Conservation (phyloP, 2,797 vertebrate genomes). For the Gorsachius magnificus region DNA sequence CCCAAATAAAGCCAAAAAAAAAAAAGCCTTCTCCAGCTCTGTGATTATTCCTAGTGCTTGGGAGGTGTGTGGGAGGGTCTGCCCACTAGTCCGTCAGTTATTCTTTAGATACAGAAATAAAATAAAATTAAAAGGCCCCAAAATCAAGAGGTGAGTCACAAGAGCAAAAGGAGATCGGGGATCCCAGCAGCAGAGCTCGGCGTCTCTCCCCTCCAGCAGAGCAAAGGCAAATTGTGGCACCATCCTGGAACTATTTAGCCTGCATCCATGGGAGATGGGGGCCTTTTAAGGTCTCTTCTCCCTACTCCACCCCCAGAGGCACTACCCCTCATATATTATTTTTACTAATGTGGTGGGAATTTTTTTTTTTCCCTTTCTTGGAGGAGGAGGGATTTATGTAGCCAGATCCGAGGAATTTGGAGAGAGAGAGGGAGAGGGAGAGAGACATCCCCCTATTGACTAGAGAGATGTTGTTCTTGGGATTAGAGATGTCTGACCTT, state of each 20-base stretch:
- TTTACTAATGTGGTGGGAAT: background rate
- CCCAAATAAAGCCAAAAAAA: background rate
- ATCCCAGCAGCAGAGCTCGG: background rate
- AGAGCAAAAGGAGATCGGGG: rapidly evolving
- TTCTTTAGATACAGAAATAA: background rate
- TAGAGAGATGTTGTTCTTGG: conserved; percentile 43
- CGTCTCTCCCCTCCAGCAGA: background rate
- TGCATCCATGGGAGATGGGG: background rate
- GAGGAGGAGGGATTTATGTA: background rate
- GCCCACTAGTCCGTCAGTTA: rapidly evolving
- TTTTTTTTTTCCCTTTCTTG: background rate
- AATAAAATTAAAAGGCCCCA: background rate
- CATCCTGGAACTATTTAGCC: background rate
- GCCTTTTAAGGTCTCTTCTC: conserved; percentile 42
- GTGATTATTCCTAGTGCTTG: background rate
- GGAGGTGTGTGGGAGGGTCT: background rate
- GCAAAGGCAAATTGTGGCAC: background rate
- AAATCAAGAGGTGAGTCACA: background rate
- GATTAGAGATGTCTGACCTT: conserved; percentile 59
- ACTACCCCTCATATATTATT: conserved; percentile 49
- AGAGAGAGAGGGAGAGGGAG: background rate
- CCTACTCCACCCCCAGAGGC: background rate
- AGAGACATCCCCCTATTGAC: conserved; percentile 7
- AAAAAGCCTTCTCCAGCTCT: background rate
- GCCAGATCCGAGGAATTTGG: background rate